phyloP scores from a whole-genome alignment of 1,140 invertebrate species.

The Orussus abietinus region DNA sequence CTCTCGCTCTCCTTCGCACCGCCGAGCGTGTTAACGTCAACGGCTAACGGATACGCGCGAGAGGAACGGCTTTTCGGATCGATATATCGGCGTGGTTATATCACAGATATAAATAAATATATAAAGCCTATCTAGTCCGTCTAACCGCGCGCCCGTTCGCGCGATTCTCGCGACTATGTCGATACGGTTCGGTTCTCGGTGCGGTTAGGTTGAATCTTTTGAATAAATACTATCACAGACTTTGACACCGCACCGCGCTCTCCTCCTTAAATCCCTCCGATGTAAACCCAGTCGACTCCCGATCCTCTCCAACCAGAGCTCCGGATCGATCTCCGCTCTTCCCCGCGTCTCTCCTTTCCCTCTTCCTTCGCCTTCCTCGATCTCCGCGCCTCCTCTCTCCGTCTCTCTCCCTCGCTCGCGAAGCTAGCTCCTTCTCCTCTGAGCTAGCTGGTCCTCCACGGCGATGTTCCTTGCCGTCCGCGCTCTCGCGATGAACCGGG shows the following conservation, averaged over 20 bases:
- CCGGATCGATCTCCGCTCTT: slow-evolving; percentile 9
- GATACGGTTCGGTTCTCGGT: slow-evolving; percentile 3
- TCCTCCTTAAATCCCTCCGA: background rate
- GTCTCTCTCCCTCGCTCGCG: slow-evolving; percentile 2
- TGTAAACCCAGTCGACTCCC: background rate
- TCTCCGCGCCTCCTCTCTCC: slow-evolving; percentile 7
- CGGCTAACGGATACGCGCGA: slow-evolving; percentile 2
- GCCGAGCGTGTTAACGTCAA: too few relatives aligned
- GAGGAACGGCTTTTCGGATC: slow-evolving; percentile 13
- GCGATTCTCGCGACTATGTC: slow-evolving; percentile 1
- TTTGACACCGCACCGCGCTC: slow-evolving; percentile 31
- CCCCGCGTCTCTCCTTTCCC: slow-evolving; percentile 10
- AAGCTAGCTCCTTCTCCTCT: background rate
- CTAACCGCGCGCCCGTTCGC: background rate
- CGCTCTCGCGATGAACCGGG: slow-evolving; percentile 15
- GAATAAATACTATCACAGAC: slow-evolving; percentile 54
- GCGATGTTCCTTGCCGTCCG: too few relatives aligned
- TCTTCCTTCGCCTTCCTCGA: background rate
- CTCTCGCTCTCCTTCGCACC: slow-evolving; percentile 6
- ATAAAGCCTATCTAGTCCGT: slow-evolving; percentile 34
- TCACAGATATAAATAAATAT: slow-evolving; percentile 38
- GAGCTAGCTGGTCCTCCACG: too few relatives aligned
- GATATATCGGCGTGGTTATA: slow-evolving; percentile 33
- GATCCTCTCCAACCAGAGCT: background rate
- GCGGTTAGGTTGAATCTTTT: slow-evolving; percentile 25